Percentiles rank a stretch among this genome's conserved stretches.
phyloP scores from a whole-genome alignment of 2,113 vertebrate genomes.

The Catagonus wagneri region DNA sequence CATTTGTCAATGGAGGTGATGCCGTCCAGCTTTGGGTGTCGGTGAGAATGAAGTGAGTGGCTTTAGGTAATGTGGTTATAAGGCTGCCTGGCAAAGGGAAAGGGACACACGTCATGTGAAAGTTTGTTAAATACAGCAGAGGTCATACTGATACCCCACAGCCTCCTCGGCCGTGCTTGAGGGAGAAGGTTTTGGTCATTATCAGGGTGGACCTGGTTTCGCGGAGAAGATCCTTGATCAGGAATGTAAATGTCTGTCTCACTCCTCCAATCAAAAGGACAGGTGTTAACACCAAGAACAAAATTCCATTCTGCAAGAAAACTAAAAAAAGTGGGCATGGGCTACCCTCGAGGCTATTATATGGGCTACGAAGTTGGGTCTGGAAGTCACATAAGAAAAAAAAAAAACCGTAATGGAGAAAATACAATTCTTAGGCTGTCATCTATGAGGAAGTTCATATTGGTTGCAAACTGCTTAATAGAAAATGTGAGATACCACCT shows the following conservation, averaged over 20 bases:
- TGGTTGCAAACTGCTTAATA: background rate
- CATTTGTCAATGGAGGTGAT: background rate
- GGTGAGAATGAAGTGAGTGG: background rate
- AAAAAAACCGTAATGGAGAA: background rate
- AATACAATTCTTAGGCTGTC: background rate
- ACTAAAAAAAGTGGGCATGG: background rate
- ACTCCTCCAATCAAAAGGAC: background rate
- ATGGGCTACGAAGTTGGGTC: background rate
- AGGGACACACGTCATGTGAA: background rate
- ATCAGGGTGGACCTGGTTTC: background rate
- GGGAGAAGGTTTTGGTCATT: background rate
- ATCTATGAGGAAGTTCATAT: background rate
- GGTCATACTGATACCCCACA: background rate
- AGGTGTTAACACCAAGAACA: slow-evolving; percentile 50
- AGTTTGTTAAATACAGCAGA: background rate
- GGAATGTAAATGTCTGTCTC: background rate
- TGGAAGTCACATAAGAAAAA: background rate
- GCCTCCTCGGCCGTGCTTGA: background rate
- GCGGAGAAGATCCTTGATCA: background rate
- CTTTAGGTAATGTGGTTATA: background rate
- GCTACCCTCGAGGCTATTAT: background rate
- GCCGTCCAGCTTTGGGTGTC: background rate
- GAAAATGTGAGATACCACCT: no score
- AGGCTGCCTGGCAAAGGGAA: background rate
- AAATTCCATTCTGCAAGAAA: slow-evolving; percentile 36